These are phyloP conservation scores for Saxicola maurus DNA, from an alignment of 2,797 vertebrate genomes.

Conservation along the genomic window DNA sequence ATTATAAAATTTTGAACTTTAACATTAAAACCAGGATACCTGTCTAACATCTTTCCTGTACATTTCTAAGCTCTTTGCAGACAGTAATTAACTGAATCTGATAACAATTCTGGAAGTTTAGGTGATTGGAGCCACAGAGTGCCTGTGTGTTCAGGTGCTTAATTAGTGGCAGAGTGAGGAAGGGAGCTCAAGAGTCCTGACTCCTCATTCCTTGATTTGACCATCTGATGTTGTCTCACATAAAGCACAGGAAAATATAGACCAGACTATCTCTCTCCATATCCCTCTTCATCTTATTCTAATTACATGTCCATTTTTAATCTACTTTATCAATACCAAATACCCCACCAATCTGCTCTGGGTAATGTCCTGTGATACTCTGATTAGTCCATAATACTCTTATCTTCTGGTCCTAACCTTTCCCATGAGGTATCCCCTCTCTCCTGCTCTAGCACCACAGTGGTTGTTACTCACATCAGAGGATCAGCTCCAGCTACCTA, in stretches of 20 bases:
- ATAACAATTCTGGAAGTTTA: slow-evolving; percentile 10
- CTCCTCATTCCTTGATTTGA: background rate
- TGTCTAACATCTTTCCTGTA: background rate
- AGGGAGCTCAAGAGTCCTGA: background rate
- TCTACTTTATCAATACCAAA: background rate
- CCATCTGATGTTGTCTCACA: background rate
- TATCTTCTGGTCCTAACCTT: background rate
- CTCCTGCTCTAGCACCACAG: background rate
- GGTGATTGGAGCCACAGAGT: background rate
- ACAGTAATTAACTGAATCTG: slow-evolving; percentile 28
- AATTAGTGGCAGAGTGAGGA: background rate
- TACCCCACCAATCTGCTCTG: background rate
- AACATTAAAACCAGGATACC: background rate
- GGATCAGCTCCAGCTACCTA: background rate
- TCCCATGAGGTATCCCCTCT: background rate
- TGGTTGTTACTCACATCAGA: background rate
- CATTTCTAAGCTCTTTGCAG: background rate
- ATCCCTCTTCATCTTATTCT: background rate
- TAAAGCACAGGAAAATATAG: background rate
- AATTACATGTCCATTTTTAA: background rate
- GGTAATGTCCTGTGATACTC: background rate
- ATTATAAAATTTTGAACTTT: slow-evolving; percentile 31
- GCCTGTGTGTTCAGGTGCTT: background rate
- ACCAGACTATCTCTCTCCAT: background rate
- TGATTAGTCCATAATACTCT: background rate